Conservation (phyloP, 2,888 invertebrate genomes). For the Cecidostiba fungosa region DNA sequence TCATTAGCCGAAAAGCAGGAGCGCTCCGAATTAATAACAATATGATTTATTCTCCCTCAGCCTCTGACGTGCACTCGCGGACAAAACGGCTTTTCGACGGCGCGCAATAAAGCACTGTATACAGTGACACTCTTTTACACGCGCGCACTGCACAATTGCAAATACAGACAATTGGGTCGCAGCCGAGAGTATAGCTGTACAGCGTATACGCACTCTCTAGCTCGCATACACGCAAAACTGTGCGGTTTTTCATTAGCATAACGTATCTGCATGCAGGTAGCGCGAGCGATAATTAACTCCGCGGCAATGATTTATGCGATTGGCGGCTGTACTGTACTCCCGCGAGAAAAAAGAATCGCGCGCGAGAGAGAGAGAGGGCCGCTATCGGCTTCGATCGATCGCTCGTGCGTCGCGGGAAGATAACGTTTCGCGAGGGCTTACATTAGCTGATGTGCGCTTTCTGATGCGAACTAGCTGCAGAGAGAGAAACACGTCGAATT, state of each 20-base stretch:
- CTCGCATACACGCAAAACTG: conserved; percentile 37
- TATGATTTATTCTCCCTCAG: neutral
- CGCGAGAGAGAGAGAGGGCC: neutral
- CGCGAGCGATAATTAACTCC: conserved; percentile 47
- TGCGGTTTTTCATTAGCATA: conserved; percentile 59
- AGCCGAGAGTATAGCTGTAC: too few relatives aligned
- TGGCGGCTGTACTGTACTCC: neutral
- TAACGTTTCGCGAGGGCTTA: too few relatives aligned
- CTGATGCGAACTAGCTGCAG: too few relatives aligned
- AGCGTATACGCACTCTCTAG: too few relatives aligned
- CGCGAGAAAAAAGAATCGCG: conserved; percentile 9
- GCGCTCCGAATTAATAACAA: neutral
- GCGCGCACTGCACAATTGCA: neutral
- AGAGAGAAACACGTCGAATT: neutral
- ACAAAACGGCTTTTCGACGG: conserved; percentile 20
- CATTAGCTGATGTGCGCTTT: too few relatives aligned
- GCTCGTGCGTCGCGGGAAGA: neutral
- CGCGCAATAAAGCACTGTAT: neutral
- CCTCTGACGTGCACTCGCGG: neutral
- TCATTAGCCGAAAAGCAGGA: conserved; percentile 5
- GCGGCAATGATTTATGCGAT: conserved; percentile 44
- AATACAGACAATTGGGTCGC: too few relatives aligned
- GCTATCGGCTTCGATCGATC: neutral
- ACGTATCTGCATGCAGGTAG: conserved; percentile 11
- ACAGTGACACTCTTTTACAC: too few relatives aligned